Conservation (phyloP, 2,888 invertebrate species). For the Orthosia incerta region DNA sequence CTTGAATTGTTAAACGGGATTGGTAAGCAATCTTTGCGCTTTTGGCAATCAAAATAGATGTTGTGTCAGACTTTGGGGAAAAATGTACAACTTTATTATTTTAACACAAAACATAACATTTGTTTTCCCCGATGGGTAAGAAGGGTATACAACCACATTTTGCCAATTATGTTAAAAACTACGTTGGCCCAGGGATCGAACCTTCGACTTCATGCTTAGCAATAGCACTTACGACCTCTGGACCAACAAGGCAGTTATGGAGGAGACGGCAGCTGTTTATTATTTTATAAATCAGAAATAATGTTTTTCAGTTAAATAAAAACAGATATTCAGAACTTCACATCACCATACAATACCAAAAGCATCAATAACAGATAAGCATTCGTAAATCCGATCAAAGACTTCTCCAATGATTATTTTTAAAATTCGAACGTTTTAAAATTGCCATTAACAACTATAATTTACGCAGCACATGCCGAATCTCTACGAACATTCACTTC, state of each 20-base stretch:
- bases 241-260: no score
- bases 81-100: no score
- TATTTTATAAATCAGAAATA: background rate
- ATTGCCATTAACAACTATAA: slow-evolving; percentile 15
- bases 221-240: no score
- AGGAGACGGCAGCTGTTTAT: no score
- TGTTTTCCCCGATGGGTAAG: no score
- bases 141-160: no score
- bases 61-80: no score
- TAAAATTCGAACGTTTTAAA: slow-evolving; percentile 6
- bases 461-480: slow-evolving; percentile 32
- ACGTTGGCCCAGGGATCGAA: no score
- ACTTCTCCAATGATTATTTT: background rate
- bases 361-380: background rate
- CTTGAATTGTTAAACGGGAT: slow-evolving; percentile 9
- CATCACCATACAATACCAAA: background rate
- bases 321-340: slow-evolving; percentile 13
- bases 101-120: no score
- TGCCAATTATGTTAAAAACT: no score
- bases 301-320: background rate
- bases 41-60: background rate
- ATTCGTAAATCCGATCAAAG: slow-evolving; percentile 10
- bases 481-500: background rate
- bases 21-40: no score
- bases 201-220: no score